phyloP scores from a whole-genome alignment of 2,113 vertebrate genomes.

The Galeopterus variegatus region DNA sequence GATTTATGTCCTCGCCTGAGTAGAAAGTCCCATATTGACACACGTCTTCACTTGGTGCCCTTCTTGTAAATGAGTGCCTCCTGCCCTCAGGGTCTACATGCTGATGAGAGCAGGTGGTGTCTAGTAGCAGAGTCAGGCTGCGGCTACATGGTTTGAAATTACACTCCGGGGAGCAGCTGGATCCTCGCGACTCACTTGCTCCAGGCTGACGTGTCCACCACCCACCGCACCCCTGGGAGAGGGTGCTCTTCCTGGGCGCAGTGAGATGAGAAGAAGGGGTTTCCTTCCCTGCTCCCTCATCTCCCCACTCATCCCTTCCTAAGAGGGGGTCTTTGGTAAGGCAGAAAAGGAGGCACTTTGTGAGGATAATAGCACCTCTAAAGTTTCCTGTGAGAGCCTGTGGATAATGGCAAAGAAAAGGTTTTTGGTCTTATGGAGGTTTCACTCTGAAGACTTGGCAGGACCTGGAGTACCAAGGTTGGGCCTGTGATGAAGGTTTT shows the following conservation, averaged over 20 bases:
- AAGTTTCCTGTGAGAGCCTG: neutral
- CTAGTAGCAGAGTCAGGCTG: constrained; percentile 4
- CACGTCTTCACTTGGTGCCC: constrained; percentile 46
- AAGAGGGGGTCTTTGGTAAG: neutral
- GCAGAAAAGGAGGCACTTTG: neutral
- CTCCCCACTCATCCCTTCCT: neutral
- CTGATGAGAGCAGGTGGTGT: constrained; percentile 67
- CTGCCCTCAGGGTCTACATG: constrained; percentile 70
- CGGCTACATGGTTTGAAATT: constrained; percentile 15
- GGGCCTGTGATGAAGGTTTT: neutral
- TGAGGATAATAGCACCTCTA: neutral
- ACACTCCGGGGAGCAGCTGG: neutral
- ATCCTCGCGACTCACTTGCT: neutral
- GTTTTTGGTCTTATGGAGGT: neutral
- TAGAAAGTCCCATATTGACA: constrained; percentile 7
- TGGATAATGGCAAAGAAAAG: neutral
- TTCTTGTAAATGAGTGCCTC: constrained; percentile 68
- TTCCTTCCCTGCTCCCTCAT: neutral
- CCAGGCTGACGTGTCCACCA: neutral
- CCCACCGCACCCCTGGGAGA: too few relatives aligned
- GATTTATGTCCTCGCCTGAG: constrained; percentile 68
- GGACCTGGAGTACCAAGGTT: neutral
- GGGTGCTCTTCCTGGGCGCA: neutral
- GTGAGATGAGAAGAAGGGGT: too few relatives aligned
- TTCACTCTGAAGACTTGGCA: neutral